Percentiles rank a stretch among this genome's conserved stretches.
These are phyloP conservation scores for Ptyas mucosa DNA, from an alignment of 2,113 vertebrate species.

Conservation along the genomic window DNA sequence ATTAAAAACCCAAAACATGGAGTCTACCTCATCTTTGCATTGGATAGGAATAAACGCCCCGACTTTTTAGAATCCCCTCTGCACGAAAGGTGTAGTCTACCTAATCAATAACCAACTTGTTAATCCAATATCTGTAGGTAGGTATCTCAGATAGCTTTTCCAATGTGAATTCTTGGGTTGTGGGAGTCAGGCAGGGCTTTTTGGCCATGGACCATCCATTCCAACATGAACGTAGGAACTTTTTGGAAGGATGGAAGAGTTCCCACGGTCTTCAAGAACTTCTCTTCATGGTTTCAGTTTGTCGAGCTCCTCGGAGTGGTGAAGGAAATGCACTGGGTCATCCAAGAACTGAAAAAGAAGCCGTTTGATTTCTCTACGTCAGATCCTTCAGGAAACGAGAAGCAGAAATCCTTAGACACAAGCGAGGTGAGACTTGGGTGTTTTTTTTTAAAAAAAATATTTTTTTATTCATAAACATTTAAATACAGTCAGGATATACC, in stretches of 20 bases:
- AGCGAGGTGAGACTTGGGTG: slow-evolving; percentile 55
- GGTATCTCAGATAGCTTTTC: background rate
- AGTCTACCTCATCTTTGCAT: background rate
- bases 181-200: background rate
- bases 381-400: slow-evolving; percentile 44
- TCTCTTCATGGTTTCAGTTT: slow-evolving; percentile 69
- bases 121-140: background rate
- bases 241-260: background rate
- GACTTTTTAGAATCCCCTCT: background rate
- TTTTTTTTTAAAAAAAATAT: no score
- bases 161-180: background rate
- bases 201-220: background rate
- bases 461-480: no score
- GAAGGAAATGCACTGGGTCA: slow-evolving; percentile 72
- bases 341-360: slow-evolving; percentile 72
- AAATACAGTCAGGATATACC: no score
- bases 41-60: background rate
- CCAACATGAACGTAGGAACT: background rate
- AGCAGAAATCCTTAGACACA: slow-evolving; percentile 36
- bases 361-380: slow-evolving; percentile 50
- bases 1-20: no score
- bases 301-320: slow-evolving; percentile 77
- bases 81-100: background rate
- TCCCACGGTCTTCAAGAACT: background rate
- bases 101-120: background rate